A percentile compares a stretch with the other conserved stretches of the same genome.
These are phyloP conservation scores for Emydoidea blandingii DNA, from an alignment of 2,797 vertebrate species.

Conservation along the genomic window DNA sequence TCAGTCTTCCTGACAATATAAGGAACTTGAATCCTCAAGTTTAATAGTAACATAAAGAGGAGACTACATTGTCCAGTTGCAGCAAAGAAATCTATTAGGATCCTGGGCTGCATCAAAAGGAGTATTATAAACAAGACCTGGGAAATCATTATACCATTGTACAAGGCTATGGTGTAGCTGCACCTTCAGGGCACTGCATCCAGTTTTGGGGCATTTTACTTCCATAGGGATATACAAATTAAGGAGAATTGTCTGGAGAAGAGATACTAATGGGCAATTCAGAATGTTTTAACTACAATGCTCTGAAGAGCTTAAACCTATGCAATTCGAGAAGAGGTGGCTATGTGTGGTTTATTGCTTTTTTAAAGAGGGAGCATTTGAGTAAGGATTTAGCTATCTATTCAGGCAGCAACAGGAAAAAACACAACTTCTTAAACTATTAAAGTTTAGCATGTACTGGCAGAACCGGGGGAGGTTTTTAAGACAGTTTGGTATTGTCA, in stretches of 20 bases:
- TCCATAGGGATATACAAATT: not conserved
- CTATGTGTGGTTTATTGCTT: not conserved
- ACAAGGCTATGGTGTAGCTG: not conserved
- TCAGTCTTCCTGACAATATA: not conserved
- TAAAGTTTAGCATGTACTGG: not conserved
- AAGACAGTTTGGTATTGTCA: accelerated
- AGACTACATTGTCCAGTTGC: not conserved
- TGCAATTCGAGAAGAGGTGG: not conserved
- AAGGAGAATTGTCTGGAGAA: not conserved
- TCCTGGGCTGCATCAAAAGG: not conserved
- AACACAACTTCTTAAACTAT: not conserved
- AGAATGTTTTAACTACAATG: not conserved
- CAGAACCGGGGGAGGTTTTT: not conserved
- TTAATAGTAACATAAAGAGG: not conserved
- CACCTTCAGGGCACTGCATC: not conserved
- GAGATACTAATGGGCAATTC: not conserved
- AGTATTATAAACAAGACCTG: not conserved
- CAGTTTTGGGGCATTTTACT: not conserved
- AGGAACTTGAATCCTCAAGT: not conserved
- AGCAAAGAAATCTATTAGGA: not conserved
- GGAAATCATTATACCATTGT: not conserved
- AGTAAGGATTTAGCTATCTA: not conserved
- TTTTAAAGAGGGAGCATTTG: not conserved
- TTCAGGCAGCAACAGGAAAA: not conserved
- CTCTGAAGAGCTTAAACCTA: not conserved